Percentiles rank a stretch among this genome's conserved stretches.
These are phyloP conservation scores for Podarcis lilfordi DNA, from an alignment of 2,797 vertebrate species.

Conservation along the genomic window DNA sequence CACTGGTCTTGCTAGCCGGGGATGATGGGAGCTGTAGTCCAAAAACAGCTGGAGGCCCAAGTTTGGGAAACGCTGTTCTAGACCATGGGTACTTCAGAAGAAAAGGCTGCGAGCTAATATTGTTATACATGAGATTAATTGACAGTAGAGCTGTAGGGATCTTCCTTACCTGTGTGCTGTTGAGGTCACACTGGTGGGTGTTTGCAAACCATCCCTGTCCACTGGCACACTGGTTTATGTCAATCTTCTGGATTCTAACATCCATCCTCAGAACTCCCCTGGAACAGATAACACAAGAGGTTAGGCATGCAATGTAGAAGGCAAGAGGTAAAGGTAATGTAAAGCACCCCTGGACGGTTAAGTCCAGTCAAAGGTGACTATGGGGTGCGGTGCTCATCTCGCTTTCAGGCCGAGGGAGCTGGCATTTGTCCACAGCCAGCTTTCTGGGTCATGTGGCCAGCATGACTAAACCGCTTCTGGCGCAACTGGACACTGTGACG, in stretches of 20 bases:
- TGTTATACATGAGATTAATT: background rate
- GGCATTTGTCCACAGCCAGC: too few relatives aligned
- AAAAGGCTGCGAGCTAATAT: background rate
- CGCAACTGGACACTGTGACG: too few relatives aligned
- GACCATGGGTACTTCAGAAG: background rate
- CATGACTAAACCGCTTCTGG: too few relatives aligned
- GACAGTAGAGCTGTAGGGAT: accelerated
- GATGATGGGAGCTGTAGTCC: too few relatives aligned
- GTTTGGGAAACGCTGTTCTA: too few relatives aligned
- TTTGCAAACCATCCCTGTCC: conserved; percentile 88
- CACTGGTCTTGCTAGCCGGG: too few relatives aligned
- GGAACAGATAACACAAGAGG: conserved; percentile 14
- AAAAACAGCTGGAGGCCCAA: too few relatives aligned
- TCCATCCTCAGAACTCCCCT: conserved; percentile 93
- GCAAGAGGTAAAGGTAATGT: background rate
- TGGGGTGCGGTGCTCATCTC: too few relatives aligned
- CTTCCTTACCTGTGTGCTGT: conserved; percentile 89
- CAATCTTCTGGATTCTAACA: conserved; percentile 85
- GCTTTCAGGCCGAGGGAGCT: too few relatives aligned
- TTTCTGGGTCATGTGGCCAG: too few relatives aligned
- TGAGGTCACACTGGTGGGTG: conserved; percentile 92
- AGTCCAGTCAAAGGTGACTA: too few relatives aligned
- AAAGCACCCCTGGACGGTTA: too few relatives aligned
- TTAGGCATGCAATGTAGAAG: background rate
- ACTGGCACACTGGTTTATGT: conserved; percentile 87